These are phyloP conservation scores for Antigone vipio DNA, from an alignment of 2,113 vertebrate species.

Conservation along the genomic window DNA sequence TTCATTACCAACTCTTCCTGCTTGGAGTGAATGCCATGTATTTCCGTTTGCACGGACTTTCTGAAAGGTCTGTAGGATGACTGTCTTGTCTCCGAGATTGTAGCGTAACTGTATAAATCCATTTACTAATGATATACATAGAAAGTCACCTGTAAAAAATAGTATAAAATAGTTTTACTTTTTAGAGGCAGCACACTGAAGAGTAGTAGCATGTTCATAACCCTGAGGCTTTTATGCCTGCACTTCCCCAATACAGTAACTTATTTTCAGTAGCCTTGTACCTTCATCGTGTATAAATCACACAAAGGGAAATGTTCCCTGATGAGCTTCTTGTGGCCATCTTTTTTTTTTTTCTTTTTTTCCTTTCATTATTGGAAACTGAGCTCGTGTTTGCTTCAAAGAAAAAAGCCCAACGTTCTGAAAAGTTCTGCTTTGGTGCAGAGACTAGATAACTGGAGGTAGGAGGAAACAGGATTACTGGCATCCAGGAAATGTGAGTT, in stretches of 20 bases:
- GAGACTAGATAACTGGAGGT: not conserved
- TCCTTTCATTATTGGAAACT: not conserved
- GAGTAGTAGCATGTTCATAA: not conserved
- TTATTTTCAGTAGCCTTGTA: not conserved
- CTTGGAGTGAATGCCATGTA: constrained; percentile 78
- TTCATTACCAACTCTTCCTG: constrained; percentile 75
- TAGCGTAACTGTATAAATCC: constrained; percentile 82
- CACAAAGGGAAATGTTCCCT: not conserved
- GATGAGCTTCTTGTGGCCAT: not conserved
- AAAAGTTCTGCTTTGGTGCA: not conserved
- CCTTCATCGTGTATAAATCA: not conserved
- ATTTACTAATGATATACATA: constrained; percentile 81
- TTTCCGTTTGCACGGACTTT: constrained; percentile 54
- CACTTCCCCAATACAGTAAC: not conserved
- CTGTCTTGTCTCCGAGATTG: constrained; percentile 79
- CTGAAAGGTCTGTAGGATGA: constrained; percentile 69
- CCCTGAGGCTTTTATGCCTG: not conserved
- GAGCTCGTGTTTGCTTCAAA: not conserved
- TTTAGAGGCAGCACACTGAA: not conserved
- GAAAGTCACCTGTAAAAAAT: constrained; percentile 82
- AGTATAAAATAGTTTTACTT: not conserved
- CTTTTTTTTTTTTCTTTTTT: not conserved
- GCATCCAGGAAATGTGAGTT: not conserved
- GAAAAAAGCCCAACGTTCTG: not conserved
- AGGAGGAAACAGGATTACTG: not conserved